Percentiles rank a stretch among this genome's conserved stretches.
Evolutionary conservation across 1,140 invertebrate species (phyloP).

Genomic region (Triops longicaudatus): DNA sequence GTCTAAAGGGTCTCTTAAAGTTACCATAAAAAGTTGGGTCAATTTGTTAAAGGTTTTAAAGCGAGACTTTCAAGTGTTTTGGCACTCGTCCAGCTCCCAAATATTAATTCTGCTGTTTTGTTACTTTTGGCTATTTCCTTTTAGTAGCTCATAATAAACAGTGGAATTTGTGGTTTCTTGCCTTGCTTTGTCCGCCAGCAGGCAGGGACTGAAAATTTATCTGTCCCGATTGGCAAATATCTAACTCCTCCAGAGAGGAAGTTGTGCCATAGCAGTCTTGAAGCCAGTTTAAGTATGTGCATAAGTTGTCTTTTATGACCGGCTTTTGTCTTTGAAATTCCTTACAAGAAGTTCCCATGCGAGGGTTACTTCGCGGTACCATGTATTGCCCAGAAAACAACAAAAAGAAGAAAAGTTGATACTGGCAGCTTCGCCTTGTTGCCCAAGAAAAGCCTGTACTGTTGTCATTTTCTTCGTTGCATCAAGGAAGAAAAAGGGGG

Average conservation of each 20-base stretch:
- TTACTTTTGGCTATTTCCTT: background rate
- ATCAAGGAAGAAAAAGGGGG: background rate
- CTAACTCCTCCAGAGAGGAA: background rate
- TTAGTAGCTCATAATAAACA: background rate
- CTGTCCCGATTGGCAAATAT: background rate
- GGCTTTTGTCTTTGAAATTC: background rate
- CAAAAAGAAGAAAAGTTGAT: background rate
- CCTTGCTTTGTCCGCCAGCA: background rate
- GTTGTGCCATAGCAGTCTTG: background rate
- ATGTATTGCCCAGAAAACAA: background rate
- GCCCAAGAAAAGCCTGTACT: background rate
- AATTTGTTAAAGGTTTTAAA: background rate
- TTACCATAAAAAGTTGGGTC: background rate
- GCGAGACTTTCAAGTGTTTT: background rate
- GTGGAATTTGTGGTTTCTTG: slow-evolving; percentile 1
- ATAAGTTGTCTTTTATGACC: background rate
- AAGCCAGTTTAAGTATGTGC: background rate
- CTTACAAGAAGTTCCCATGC: background rate
- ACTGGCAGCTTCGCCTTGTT: background rate
- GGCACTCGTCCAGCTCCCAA: background rate
- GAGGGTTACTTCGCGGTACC: background rate
- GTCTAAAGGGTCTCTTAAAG: background rate
- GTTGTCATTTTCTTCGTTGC: background rate
- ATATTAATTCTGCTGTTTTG: background rate
- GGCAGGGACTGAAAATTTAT: background rate